These are phyloP conservation scores for Phocoena sinus DNA, from an alignment of 2,113 vertebrate species.

Conservation along the genomic window DNA sequence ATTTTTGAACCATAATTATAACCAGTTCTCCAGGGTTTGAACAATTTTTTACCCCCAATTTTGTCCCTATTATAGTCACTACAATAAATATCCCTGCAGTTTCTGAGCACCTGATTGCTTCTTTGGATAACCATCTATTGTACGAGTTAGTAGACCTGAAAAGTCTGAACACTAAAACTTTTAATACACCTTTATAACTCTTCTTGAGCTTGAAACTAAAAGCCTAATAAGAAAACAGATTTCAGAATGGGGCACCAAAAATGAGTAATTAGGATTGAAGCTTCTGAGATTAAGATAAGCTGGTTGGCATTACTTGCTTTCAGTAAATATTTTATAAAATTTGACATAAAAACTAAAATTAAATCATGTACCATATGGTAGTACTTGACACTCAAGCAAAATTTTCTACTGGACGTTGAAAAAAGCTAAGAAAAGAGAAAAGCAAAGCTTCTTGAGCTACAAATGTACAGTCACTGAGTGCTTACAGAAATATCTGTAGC, in stretches of 20 bases:
- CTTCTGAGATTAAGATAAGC: slow-evolving; percentile 7
- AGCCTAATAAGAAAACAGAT: slow-evolving; percentile 38
- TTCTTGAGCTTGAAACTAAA: not conserved
- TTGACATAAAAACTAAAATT: slow-evolving; percentile 8
- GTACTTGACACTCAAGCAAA: not conserved
- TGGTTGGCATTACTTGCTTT: not conserved
- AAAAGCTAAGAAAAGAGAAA: not conserved
- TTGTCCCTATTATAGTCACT: not conserved
- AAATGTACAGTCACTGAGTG: not conserved
- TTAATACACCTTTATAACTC: not conserved
- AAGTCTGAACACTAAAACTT: not conserved
- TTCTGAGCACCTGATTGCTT: not conserved
- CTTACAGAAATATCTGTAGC: not conserved
- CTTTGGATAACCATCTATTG: not conserved
- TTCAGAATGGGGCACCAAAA: not conserved
- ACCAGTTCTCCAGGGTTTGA: not conserved
- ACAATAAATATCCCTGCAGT: not conserved
- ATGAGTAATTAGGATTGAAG: not conserved
- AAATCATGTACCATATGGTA: not conserved
- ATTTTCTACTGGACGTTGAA: not conserved
- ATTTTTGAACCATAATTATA: slow-evolving; percentile 1
- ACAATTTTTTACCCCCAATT: not conserved
- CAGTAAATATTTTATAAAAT: slow-evolving; percentile 38
- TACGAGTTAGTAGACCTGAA: not conserved
- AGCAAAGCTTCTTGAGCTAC: not conserved